Base-by-base conservation (phyloP, 23 tunicate species). In the Ascidia mentula region DNA sequence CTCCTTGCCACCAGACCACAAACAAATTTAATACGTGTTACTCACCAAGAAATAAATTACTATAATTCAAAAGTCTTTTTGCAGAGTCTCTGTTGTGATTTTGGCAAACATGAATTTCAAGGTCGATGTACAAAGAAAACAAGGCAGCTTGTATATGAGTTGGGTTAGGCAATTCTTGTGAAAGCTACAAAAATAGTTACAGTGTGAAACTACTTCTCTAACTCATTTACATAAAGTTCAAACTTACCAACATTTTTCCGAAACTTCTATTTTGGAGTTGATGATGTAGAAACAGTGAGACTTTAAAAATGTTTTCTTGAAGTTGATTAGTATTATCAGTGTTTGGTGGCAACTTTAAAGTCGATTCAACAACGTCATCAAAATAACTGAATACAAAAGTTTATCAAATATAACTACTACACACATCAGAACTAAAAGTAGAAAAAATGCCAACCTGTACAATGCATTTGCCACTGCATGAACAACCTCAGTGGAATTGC, bases 121-220 rank as follows among this genome's bases (percentile, higher is more conserved):
- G 18, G 30, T 71, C 75, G 30, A 71, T 18, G 32, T 71, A 71
- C 32, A 71, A 71, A 3, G 75, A 71, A 71, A 34, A 71, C 38
- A 71, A 71, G 4, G 75, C 75, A 34, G 75, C 75, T 3, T 28
- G 38, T 71, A 71, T 71, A 71, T 71, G 34, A 3, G 34, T 3
- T 6, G 13, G 75, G 5, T 71, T 71, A 18, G 75, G 75, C 34
- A 71, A 3, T 6, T n/a, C 38, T 34, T 71, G 22, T 1, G 65
- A 26, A 26, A 53, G 24, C 65, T 53, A 15, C 12, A 53, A 53
- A 9, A 53, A 53, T 53, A 5, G 4, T 5, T 20, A 53, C 65
- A 53, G 22, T 3, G 13, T 53, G 4, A n/a, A n/a, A n/a, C n/a
- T n/a, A n/a, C n/a, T n/a, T n/a, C n/a, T n/a, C n/a, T n/a, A n/a